phyloP scores from a whole-genome alignment of 2,888 invertebrate species.

The Tupiocoris notatus region DNA sequence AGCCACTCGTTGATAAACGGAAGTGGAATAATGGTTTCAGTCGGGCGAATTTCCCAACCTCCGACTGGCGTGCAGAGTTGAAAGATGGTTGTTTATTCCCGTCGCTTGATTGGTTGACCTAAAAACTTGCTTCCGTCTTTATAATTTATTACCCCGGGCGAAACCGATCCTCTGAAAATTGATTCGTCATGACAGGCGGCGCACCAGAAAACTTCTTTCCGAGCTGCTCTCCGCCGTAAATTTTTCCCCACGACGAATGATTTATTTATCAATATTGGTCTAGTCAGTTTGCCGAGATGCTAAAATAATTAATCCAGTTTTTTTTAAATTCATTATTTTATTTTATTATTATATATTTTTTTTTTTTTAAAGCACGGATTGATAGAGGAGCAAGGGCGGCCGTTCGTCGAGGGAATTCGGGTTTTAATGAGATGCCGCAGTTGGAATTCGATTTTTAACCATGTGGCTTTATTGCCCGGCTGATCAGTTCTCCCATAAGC shows the following conservation, averaged over 20 bases:
- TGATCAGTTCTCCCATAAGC: not conserved
- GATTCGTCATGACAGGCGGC: slow-evolving; percentile 8
- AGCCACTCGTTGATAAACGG: not conserved
- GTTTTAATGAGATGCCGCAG: too few relatives aligned
- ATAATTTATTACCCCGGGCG: slow-evolving; percentile 1
- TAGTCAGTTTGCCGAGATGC: not conserved
- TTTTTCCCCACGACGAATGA: not conserved
- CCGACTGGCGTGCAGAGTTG: slow-evolving; percentile 2
- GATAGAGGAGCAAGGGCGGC: too few relatives aligned
- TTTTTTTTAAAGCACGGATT: too few relatives aligned
- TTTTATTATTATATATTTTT: too few relatives aligned
- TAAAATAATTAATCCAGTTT: too few relatives aligned
- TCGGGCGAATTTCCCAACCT: too few relatives aligned
- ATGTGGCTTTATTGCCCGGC: too few relatives aligned
- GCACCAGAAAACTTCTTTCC: not conserved
- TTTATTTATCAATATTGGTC: not conserved
- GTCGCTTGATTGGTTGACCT: slow-evolving; percentile 11
- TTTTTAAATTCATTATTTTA: too few relatives aligned
- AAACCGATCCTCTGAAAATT: not conserved
- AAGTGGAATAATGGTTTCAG: not conserved
- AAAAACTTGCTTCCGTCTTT: slow-evolving; percentile 14
- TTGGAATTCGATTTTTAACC: too few relatives aligned
- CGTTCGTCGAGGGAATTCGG: too few relatives aligned
- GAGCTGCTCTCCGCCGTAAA: not conserved
- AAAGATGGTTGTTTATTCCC: slow-evolving; percentile 26